These are phyloP conservation scores for Corythornis cristatus DNA, from an alignment of 2,113 vertebrate genomes.

Conservation along the genomic window DNA sequence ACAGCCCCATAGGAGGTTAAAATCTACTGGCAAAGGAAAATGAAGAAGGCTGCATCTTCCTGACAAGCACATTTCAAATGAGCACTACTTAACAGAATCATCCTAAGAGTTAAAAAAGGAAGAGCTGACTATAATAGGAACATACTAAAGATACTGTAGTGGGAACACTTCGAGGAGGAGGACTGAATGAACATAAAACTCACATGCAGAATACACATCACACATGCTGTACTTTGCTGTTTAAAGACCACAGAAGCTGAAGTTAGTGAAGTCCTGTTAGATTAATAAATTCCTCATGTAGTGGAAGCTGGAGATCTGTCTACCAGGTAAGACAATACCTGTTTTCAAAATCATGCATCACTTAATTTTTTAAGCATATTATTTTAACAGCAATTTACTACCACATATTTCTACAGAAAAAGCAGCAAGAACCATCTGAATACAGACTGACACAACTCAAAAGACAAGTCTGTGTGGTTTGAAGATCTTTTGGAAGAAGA, in stretches of 20 bases:
- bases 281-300: background rate
- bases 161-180: constrained; percentile 1
- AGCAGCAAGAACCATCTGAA: background rate
- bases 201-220: constrained; percentile 18
- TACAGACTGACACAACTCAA: background rate
- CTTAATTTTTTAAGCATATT: background rate
- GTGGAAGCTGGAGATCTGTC: background rate
- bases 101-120: constrained; percentile 35
- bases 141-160: constrained; percentile 16
- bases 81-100: constrained; percentile 29
- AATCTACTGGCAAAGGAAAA: background rate
- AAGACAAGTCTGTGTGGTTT: background rate
- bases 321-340: background rate
- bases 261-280: background rate
- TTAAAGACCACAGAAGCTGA: background rate
- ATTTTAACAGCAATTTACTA: background rate
- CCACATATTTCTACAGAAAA: background rate
- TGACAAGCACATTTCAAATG: constrained; percentile 16
- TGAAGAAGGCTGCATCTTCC: background rate
- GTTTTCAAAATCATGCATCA: background rate
- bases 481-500: background rate
- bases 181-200: constrained; percentile 49
- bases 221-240: background rate
- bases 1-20: background rate
- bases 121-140: constrained; percentile 35